These are phyloP conservation scores for Rhamphomyia laevipes DNA, from an alignment of 2,888 invertebrate genomes.

Conservation along the genomic window DNA sequence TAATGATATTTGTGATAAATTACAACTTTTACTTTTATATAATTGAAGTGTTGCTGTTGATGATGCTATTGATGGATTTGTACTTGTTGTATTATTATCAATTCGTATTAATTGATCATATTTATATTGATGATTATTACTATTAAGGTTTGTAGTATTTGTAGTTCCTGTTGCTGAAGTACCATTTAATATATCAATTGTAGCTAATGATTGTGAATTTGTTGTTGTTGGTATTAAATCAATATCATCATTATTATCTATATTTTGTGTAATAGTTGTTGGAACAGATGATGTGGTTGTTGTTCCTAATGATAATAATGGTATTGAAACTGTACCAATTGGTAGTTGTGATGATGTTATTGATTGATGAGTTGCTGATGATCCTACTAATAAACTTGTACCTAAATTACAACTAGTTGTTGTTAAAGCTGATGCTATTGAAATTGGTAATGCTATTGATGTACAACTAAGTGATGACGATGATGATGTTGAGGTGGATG, in stretches of 20 bases:
- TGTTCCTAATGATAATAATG: slow-evolving; percentile 13
- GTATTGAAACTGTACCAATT: too few species aligned
- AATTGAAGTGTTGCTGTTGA: slow-evolving; percentile 18
- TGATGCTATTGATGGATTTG: background rate
- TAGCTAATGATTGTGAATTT: slow-evolving; percentile 13
- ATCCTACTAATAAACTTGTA: slow-evolving; percentile 14
- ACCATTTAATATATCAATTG: slow-evolving; percentile 14
- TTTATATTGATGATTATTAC: slow-evolving; percentile 17
- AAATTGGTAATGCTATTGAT: slow-evolving; percentile 27
- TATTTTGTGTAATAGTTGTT: slow-evolving; percentile 19
- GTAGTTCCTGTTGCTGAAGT: slow-evolving; percentile 15
- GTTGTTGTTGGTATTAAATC: slow-evolving; percentile 10
- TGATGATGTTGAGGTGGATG: slow-evolving; percentile 20
- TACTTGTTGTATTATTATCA: background rate
- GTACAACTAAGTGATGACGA: slow-evolving; percentile 19
- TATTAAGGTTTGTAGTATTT: slow-evolving; percentile 27
- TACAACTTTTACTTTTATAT: slow-evolving; percentile 25
- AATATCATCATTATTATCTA: background rate
- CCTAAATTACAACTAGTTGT: slow-evolving; percentile 32
- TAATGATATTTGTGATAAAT: slow-evolving; percentile 13
- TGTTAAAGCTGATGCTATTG: slow-evolving; percentile 28
- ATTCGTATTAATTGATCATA: background rate
- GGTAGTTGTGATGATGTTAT: slow-evolving; percentile 8
- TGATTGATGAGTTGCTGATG: slow-evolving; percentile 12
- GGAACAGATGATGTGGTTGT: slow-evolving; percentile 21